Percentiles rank a stretch among this genome's conserved stretches.
Evolutionary conservation across 2,113 vertebrate genomes (phyloP).

Genomic region (Istiophorus platypterus): DNA sequence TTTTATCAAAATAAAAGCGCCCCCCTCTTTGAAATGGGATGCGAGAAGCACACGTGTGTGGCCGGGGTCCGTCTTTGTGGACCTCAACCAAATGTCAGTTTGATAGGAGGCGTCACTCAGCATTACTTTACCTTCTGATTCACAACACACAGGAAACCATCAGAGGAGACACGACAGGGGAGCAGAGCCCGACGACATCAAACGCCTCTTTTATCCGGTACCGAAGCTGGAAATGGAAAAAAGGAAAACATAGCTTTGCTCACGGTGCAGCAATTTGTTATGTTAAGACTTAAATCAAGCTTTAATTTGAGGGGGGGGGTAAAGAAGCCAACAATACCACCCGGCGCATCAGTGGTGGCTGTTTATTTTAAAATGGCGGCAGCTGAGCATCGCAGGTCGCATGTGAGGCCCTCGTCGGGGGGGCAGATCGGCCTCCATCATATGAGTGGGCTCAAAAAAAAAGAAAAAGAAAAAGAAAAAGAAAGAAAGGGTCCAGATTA

Average conservation of each 20-base stretch:
- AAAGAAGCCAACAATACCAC: neutral
- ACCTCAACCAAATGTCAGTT: constrained; percentile 41
- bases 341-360: neutral
- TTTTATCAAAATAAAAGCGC: neutral
- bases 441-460: too few species aligned
- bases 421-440: too few species aligned
- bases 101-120: constrained; percentile 59
- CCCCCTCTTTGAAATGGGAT: constrained; percentile 16
- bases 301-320: neutral
- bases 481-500: constrained; percentile 35
- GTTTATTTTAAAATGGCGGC: constrained; percentile 24
- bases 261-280: neutral
- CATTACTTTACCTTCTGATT: constrained; percentile 29
- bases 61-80: neutral
- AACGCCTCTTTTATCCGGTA: neutral
- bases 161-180: constrained; percentile 8
- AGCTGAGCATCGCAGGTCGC: neutral
- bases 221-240: neutral
- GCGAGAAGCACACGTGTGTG: neutral
- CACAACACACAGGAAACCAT: neutral
- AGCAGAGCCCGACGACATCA: constrained; percentile 10
- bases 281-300: neutral
- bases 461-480: too few species aligned
- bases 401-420: neutral
- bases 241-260: neutral